Percentiles rank a stretch among this genome's conserved stretches.
These are phyloP conservation scores for Meriones psammophilus DNA, from an alignment of 2,797 vertebrate genomes.

Conservation along the genomic window DNA sequence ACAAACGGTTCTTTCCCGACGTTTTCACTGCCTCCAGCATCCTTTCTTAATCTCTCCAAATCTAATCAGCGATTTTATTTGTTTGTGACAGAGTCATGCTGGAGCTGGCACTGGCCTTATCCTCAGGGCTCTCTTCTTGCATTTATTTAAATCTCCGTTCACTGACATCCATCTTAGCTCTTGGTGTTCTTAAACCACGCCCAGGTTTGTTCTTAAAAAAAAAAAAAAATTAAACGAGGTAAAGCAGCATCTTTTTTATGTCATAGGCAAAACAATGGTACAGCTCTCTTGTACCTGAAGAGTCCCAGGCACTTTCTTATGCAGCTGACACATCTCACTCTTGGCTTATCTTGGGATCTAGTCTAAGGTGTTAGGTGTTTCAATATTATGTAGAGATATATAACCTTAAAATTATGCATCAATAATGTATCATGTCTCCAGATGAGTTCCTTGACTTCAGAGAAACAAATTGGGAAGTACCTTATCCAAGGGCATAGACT, in stretches of 20 bases:
- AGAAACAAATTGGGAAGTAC: background rate
- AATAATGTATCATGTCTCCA: background rate
- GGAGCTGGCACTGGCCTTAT: background rate
- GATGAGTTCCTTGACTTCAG: background rate
- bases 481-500: background rate
- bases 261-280: background rate
- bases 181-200: background rate
- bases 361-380: conserved; percentile 15
- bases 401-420: background rate
- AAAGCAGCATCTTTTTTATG: background rate
- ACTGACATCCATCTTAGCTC: background rate
- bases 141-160: background rate
- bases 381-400: background rate
- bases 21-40: background rate
- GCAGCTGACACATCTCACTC: background rate
- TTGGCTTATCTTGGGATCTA: conserved; percentile 22
- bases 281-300: background rate
- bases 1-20: background rate
- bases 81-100: background rate
- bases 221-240: background rate
- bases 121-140: background rate
- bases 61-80: background rate
- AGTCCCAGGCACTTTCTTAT: background rate
- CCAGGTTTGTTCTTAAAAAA: background rate
- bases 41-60: background rate